Conservation (phyloP, 2,113 vertebrate species). For the Scophthalmus maximus region DNA sequence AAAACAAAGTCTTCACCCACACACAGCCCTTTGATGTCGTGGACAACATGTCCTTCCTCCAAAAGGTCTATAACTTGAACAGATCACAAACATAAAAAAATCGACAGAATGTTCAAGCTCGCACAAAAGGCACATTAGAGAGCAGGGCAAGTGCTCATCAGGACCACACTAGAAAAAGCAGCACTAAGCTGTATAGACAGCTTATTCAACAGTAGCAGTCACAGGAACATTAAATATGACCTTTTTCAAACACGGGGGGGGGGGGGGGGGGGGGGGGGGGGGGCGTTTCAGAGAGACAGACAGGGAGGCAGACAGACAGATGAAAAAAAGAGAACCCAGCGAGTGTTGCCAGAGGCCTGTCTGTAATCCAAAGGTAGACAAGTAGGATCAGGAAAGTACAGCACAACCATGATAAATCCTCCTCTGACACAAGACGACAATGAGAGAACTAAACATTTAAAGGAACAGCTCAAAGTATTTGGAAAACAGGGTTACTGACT, state of each 20-base stretch:
- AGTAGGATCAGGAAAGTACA: not conserved
- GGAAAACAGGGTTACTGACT: no score
- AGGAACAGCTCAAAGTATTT: no score
- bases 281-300: not conserved
- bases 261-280: not conserved
- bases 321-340: not conserved
- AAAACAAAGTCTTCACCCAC: no score
- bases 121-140: conserved; percentile 7
- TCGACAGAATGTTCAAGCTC: not conserved
- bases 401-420: not conserved
- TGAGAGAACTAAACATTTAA: no score
- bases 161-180: not conserved
- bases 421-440: no score
- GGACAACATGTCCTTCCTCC: not conserved
- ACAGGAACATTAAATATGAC: conserved; percentile 30
- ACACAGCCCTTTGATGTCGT: not conserved
- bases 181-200: conserved; percentile 25
- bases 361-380: conserved; percentile 27
- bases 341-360: not conserved
- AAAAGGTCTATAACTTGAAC: no score
- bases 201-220: conserved; percentile 37
- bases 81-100: not conserved
- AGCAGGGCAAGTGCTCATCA: conserved; percentile 12
- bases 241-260: not conserved
- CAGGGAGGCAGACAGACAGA: not conserved